Evolutionary conservation across 2,797 vertebrate species (phyloP).

Genomic region (Artibeus jamaicensis): DNA sequence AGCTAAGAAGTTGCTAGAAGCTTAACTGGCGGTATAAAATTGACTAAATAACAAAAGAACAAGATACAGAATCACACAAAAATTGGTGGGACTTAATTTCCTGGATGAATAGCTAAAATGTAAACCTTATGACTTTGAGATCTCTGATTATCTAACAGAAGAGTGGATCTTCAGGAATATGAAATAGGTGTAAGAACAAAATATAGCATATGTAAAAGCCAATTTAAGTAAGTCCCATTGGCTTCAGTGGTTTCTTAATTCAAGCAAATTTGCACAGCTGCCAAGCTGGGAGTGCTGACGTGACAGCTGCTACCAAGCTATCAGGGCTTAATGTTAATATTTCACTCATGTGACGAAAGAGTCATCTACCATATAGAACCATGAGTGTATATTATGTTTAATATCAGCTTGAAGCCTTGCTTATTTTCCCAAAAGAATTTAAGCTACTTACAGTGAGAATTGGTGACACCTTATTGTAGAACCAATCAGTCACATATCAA

Average conservation of each 20-base stretch:
- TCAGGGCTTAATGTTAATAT: neutral
- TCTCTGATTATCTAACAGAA: neutral
- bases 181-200: neutral
- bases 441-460: neutral
- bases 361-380: neutral
- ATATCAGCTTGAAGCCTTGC: neutral
- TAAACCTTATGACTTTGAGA: neutral
- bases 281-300: neutral
- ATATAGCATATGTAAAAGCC: neutral
- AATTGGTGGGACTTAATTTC: neutral
- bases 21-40: neutral
- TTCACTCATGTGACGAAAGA: neutral
- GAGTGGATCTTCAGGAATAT: neutral
- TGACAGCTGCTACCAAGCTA: neutral
- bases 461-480: neutral
- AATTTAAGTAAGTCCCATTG: neutral
- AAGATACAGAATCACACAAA: neutral
- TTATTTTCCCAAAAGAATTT: slow-evolving; percentile 1
- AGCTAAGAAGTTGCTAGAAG: neutral
- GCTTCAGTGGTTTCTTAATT: neutral
- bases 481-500: neutral
- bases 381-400: neutral
- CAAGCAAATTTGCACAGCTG: neutral
- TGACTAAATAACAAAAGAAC: neutral
- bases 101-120: neutral